These are phyloP conservation scores for Poeciliopsis paucimaculata DNA, from an alignment of 2,797 vertebrate species.

Conservation along the genomic window DNA sequence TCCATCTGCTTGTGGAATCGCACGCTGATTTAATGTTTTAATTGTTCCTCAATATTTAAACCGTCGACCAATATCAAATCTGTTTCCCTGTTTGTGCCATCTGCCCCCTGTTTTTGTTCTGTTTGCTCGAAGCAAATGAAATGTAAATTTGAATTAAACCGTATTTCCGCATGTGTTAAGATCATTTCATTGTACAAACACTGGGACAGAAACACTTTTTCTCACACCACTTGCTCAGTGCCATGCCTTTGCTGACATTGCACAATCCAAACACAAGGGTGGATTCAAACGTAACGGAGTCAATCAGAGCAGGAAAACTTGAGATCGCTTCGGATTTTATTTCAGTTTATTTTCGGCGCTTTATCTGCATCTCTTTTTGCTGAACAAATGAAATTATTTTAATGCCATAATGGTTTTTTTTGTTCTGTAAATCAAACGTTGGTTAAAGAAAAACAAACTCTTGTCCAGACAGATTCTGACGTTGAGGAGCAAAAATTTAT, in stretches of 20 bases:
- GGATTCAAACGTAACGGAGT: background rate
- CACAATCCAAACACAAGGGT: background rate
- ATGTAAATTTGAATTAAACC: background rate
- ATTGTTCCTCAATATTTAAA: background rate
- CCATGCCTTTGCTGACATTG: background rate
- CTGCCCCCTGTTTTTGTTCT: background rate
- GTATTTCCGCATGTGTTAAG: background rate
- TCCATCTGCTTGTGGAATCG: background rate
- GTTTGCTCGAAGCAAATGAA: background rate
- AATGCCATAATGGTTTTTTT: background rate
- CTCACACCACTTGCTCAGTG: background rate
- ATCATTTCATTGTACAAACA: background rate
- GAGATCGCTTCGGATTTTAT: background rate
- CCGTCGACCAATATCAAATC: background rate
- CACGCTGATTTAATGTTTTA: background rate
- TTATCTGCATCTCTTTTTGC: background rate
- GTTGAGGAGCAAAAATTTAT: background rate
- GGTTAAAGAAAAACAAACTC: background rate
- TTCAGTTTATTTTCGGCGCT: background rate
- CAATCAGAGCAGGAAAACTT: background rate
- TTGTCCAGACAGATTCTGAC: background rate
- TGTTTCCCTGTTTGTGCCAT: conserved; percentile 5
- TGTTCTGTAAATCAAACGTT: background rate
- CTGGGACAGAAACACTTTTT: background rate
- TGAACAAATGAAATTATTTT: background rate